Evolutionary conservation across 1,140 invertebrate species (phyloP).

Genomic region (Panulirus ornatus): DNA sequence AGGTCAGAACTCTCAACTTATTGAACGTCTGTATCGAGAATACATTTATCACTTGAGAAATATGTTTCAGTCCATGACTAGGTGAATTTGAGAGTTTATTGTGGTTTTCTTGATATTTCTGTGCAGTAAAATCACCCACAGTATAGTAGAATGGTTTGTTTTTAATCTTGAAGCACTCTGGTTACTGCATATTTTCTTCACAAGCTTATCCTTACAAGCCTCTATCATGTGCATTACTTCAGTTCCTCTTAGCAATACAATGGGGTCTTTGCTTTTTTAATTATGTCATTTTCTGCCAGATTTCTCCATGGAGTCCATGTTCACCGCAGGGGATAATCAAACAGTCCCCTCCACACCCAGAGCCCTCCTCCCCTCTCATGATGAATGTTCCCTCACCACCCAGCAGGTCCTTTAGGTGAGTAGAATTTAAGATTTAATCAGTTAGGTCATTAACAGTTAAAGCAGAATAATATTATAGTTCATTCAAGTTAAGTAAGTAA

Average conservation of each 20-base stretch:
- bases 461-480: neutral
- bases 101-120: too few species aligned
- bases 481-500: neutral
- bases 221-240: too few species aligned
- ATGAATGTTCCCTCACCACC: slow-evolving; percentile 64
- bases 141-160: too few species aligned
- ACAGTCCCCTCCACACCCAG: slow-evolving; percentile 68
- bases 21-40: neutral
- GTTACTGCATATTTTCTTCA: too few species aligned
- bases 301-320: slow-evolving; percentile 59
- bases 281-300: neutral
- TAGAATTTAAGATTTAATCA: neutral
- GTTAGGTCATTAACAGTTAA: neutral
- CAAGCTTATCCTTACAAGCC: too few species aligned
- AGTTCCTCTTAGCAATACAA: too few species aligned
- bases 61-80: too few species aligned
- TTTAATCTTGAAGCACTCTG: too few species aligned
- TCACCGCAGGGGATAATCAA: slow-evolving; percentile 47
- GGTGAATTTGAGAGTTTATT: too few species aligned
- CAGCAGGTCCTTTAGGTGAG: slow-evolving; percentile 56
- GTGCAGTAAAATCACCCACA: too few species aligned
- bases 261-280: too few species aligned
- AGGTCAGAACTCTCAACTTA: slow-evolving; percentile 10
- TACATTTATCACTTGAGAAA: neutral
- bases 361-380: slow-evolving; percentile 65